A percentile compares a stretch with the other conserved stretches of the same genome.
phyloP scores from a whole-genome alignment of 2,888 invertebrate genomes.

The Sthenelais limicola region DNA sequence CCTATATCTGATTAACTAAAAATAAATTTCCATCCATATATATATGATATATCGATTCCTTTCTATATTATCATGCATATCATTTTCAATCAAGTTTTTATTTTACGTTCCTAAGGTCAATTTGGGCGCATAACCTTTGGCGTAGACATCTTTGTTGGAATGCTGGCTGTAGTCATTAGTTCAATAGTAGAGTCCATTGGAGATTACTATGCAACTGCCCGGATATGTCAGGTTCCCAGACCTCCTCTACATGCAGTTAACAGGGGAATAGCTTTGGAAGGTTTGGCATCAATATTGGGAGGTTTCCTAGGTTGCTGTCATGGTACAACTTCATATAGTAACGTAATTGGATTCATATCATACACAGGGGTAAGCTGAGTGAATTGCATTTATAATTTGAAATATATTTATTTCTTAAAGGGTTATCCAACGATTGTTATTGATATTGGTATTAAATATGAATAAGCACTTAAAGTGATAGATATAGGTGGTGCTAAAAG shows the following conservation, averaged over 20 bases:
- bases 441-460: too few relatives aligned
- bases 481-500: too few relatives aligned
- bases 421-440: too few relatives aligned
- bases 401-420: too few relatives aligned
- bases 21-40: too few relatives aligned
- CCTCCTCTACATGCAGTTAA: slow-evolving; percentile 32
- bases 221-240: background rate
- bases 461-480: too few relatives aligned
- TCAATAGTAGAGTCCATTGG: slow-evolving; percentile 27
- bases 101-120: too few relatives aligned
- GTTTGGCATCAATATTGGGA: slow-evolving; percentile 9
- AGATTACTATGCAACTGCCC: slow-evolving; percentile 40
- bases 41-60: too few relatives aligned
- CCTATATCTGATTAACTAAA: too few relatives aligned
- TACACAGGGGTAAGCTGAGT: slow-evolving; percentile 40
- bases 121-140: slow-evolving; percentile 4
- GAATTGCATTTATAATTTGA: too few relatives aligned
- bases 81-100: too few relatives aligned
- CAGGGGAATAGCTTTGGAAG: slow-evolving; percentile 38
- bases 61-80: too few relatives aligned
- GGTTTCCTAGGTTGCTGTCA: slow-evolving; percentile 35
- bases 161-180: slow-evolving; percentile 1
- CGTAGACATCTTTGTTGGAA: background rate
- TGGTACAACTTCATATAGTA: slow-evolving; percentile 38
- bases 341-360: slow-evolving; percentile 34